Conservation (phyloP, 2,888 invertebrate genomes). For the Pollenia griseotomentosa region DNA sequence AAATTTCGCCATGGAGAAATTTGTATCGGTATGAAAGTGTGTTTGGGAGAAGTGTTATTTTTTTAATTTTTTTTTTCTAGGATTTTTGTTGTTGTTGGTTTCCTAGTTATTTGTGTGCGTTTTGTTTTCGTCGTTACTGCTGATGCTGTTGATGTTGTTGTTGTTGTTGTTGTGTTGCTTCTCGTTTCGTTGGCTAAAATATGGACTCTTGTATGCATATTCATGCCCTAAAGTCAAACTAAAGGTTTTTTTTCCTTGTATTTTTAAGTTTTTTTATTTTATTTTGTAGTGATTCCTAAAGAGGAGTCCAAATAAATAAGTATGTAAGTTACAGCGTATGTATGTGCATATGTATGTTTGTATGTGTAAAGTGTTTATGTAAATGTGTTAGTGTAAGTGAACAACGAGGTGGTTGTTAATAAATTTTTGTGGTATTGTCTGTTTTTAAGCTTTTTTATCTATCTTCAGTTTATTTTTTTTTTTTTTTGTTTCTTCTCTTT, state of each 20-base stretch:
- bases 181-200: slow-evolving; percentile 64
- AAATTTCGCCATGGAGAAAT: slow-evolving; percentile 12
- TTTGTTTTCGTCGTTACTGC: slow-evolving; percentile 45
- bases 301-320: slow-evolving; percentile 15
- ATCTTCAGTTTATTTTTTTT: slow-evolving; percentile 13
- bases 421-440: slow-evolving; percentile 71
- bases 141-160: slow-evolving; percentile 25
- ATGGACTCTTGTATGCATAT: slow-evolving; percentile 69
- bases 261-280: slow-evolving; percentile 41
- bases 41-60: slow-evolving; percentile 3
- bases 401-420: slow-evolving; percentile 69
- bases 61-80: slow-evolving; percentile 31
- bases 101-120: slow-evolving; percentile 54
- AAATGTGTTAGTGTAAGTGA: slow-evolving; percentile 27
- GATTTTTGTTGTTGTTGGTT: slow-evolving; percentile 52
- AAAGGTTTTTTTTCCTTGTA: slow-evolving; percentile 53
- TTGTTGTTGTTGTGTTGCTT: slow-evolving; percentile 56
- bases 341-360: not conserved
- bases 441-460: slow-evolving; percentile 67
- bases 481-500: not conserved
- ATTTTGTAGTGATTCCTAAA: slow-evolving; percentile 64
- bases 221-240: slow-evolving; percentile 72
- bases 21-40: not conserved
- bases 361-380: slow-evolving; percentile 20
- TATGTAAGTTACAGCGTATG: not conserved